Percentiles rank a stretch among this genome's conserved stretches.
phyloP scores from a whole-genome alignment of 2,888 invertebrate species.

The Drosophila paracracens region DNA sequence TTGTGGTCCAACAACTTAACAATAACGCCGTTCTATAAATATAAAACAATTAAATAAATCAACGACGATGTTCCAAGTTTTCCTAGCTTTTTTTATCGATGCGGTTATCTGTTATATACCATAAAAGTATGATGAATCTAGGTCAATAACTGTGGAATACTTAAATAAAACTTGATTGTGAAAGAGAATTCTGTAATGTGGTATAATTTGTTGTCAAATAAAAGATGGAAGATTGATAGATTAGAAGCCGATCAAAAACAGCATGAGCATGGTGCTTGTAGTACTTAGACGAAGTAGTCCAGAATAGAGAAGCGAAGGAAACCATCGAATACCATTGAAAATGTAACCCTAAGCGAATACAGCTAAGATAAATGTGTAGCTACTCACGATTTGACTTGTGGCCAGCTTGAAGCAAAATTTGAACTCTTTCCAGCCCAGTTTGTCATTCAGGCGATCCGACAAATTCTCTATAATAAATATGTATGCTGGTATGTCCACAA shows the following conservation, averaged over 20 bases:
- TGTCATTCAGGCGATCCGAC: conserved; percentile 87
- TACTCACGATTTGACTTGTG: conserved; percentile 88
- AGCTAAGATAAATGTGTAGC: not conserved
- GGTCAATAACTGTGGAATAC: too few relatives aligned
- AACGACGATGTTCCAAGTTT: too few relatives aligned
- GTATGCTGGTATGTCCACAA: conserved; percentile 88
- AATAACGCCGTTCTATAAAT: conserved; percentile 86
- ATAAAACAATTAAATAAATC: not conserved
- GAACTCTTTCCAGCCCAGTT: conserved; percentile 87
- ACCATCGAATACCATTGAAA: not conserved
- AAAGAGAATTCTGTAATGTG: too few relatives aligned
- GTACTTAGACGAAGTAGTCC: not conserved
- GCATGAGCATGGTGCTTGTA: not conserved
- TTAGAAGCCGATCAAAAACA: too few relatives aligned
- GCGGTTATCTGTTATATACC: too few relatives aligned
- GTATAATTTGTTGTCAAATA: too few relatives aligned
- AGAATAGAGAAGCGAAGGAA: not conserved
- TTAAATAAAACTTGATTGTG: too few relatives aligned
- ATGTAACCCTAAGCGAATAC: not conserved
- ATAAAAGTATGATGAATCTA: too few relatives aligned
- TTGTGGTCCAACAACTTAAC: conserved; percentile 86
- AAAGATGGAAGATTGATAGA: too few relatives aligned
- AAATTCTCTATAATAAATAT: conserved; percentile 88
- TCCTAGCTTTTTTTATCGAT: too few relatives aligned
- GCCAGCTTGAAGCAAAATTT: conserved; percentile 88